Conservation (phyloP, 1,140 invertebrate genomes). For the Cotesia vestalis region DNA sequence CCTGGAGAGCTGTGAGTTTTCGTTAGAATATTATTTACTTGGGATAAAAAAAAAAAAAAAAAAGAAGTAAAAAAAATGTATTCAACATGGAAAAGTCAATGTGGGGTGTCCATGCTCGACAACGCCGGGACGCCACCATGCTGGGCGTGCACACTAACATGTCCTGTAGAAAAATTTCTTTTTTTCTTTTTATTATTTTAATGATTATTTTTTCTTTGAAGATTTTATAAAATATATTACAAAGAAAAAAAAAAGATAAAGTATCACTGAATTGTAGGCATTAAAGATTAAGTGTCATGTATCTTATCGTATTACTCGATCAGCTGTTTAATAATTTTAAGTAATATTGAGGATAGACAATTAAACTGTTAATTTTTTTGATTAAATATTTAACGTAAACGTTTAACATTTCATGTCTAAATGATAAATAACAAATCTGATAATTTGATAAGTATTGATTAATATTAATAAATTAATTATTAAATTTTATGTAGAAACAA, state of each 20-base stretch:
- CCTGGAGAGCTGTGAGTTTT: too few species aligned
- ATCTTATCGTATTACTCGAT: conserved; percentile 17
- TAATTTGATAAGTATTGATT: too few species aligned
- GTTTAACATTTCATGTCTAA: too few species aligned
- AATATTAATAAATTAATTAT: neutral
- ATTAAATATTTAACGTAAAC: too few species aligned
- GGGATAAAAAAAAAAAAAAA: neutral
- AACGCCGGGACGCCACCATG: conserved; percentile 31
- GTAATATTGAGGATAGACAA: conserved; percentile 14
- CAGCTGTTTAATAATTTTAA: conserved; percentile 30
- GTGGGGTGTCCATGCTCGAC: conserved; percentile 2
- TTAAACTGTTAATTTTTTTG: neutral
- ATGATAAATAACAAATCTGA: too few species aligned
- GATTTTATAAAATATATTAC: neutral
- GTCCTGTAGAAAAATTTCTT: neutral
- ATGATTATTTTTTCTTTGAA: neutral
- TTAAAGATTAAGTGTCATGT: neutral
- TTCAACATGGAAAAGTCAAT: neutral
- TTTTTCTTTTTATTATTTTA: neutral
- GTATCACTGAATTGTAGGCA: neutral
- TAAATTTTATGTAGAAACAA: neutral
- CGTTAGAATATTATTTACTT: too few species aligned
- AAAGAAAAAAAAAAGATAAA: neutral
- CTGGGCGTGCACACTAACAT: conserved; percentile 20
- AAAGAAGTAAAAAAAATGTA: neutral